A percentile compares a stretch with the other conserved stretches of the same genome.
phyloP scores from a whole-genome alignment of 2,113 vertebrate species.

The Turdus rufiventris region DNA sequence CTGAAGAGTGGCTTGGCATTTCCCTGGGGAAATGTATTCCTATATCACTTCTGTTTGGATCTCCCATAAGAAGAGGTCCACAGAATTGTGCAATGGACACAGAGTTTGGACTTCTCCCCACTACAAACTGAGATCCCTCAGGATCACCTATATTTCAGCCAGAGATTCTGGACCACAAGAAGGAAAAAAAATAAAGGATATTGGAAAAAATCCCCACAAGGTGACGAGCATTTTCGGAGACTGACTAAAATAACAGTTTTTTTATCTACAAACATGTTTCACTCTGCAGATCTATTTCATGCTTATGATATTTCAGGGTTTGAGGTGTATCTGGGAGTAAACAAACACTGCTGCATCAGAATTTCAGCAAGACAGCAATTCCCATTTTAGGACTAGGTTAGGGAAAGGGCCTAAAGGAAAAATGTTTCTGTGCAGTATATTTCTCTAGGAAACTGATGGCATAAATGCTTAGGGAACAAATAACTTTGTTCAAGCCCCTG shows the following conservation, averaged over 20 bases:
- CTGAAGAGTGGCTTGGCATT: neutral
- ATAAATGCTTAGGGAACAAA: neutral
- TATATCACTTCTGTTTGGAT: neutral
- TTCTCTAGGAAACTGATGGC: neutral
- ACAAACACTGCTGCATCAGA: neutral
- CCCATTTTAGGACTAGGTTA: neutral
- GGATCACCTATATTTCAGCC: neutral
- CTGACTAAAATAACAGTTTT: neutral
- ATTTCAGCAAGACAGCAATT: neutral
- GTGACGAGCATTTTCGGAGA: neutral
- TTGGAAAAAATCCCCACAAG: neutral
- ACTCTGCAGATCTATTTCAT: neutral
- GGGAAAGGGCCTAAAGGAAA: neutral
- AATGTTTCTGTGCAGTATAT: neutral
- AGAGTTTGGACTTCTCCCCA: neutral
- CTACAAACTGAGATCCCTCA: rapidly evolving
- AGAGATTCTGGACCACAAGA: neutral
- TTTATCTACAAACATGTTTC: neutral
- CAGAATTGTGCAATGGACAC: neutral
- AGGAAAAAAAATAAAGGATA: neutral
- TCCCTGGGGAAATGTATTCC: neutral
- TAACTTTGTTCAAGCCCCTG: neutral
- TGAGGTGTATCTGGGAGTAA: neutral
- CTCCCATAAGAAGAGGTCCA: neutral
- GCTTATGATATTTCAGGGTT: neutral